Evolutionary conservation across 2,888 invertebrate species (phyloP).

Genomic region (Mycalesis mineus): DNA sequence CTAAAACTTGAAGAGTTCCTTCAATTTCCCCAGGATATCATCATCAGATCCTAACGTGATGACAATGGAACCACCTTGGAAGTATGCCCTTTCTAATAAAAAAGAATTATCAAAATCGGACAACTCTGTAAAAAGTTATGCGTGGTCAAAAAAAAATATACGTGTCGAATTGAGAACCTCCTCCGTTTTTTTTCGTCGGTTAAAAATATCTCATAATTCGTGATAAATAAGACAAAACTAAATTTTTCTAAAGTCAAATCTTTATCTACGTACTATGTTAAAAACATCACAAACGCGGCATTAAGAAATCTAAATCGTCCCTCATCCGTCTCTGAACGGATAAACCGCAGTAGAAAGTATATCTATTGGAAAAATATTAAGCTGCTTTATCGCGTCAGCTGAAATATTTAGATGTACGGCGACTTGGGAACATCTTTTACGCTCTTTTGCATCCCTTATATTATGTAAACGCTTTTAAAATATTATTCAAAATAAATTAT

Average conservation of each 20-base stretch:
- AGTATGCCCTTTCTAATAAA: too few species aligned
- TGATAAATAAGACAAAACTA: too few species aligned
- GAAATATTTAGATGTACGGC: constrained; percentile 19
- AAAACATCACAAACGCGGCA: background rate
- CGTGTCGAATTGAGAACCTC: too few species aligned
- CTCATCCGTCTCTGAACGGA: background rate
- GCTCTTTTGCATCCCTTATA: background rate
- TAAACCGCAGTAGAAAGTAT: background rate
- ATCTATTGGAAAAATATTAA: constrained; percentile 10
- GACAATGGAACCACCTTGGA: too few species aligned
- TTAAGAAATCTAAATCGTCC: constrained; percentile 1
- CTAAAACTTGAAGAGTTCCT: too few species aligned
- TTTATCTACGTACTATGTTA: background rate
- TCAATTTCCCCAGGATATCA: too few species aligned
- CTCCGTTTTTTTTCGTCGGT: too few species aligned
- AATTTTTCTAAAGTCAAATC: background rate
- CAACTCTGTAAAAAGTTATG: too few species aligned
- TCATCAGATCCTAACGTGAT: too few species aligned
- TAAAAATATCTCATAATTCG: too few species aligned
- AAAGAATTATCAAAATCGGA: too few species aligned
- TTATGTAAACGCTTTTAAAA: background rate
- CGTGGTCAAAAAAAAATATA: too few species aligned
- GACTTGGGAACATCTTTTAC: constrained; percentile 1
- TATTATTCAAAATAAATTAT: background rate
- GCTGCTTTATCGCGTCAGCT: constrained; percentile 2